Evolutionary conservation across 2,113 vertebrate genomes (phyloP).

Genomic region (Mandrillus leucophaeus): DNA sequence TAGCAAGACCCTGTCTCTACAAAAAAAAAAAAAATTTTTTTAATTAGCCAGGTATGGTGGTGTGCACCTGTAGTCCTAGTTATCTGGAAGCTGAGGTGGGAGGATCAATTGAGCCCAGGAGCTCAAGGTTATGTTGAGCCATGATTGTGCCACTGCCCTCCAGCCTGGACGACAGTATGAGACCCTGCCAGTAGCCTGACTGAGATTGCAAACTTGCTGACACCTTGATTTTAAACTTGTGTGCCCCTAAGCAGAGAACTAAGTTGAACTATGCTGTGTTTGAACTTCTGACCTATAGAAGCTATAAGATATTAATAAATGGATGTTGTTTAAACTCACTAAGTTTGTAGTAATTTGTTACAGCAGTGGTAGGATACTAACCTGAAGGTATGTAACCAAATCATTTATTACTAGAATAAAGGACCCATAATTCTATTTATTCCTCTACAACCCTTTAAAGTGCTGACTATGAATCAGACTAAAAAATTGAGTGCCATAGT

Average conservation of each 20-base stretch:
- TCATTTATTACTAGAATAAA: background rate
- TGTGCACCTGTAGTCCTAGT: too few relatives aligned
- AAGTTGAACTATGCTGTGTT: background rate
- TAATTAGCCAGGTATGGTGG: too few relatives aligned
- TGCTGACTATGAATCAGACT: background rate
- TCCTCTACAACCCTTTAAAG: background rate
- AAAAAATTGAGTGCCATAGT: background rate
- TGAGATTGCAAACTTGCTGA: background rate
- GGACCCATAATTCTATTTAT: background rate
- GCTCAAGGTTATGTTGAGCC: too few relatives aligned
- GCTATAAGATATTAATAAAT: background rate
- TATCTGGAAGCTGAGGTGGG: too few relatives aligned
- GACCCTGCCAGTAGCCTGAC: background rate
- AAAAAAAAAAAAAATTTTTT: too few relatives aligned
- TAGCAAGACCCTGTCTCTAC: too few relatives aligned
- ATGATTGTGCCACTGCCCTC: too few relatives aligned
- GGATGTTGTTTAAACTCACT: background rate
- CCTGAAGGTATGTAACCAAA: background rate
- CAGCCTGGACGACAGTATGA: too few relatives aligned
- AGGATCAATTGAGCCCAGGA: too few relatives aligned
- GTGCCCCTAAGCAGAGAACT: background rate
- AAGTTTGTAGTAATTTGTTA: background rate
- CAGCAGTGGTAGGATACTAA: background rate
- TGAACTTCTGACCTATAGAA: background rate
- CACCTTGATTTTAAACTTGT: background rate